These are phyloP conservation scores for Pinctada fucata DNA, from an alignment of 2,888 invertebrate genomes.

Conservation along the genomic window DNA sequence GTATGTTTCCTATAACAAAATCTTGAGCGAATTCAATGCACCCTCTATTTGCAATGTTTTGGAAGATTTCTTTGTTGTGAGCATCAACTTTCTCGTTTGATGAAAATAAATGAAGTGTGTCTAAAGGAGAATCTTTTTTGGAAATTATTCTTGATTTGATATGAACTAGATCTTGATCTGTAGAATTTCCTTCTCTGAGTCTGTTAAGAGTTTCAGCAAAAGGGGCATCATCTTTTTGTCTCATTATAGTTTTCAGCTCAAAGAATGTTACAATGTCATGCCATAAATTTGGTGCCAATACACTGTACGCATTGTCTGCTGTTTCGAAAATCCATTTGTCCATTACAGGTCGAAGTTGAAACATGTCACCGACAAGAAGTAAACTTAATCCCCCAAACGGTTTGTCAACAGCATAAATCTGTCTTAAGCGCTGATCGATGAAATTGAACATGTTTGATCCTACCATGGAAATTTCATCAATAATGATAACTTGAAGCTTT, in stretches of 20 bases:
- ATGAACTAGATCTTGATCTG: not conserved
- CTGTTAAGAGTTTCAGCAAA: conserved; percentile 5
- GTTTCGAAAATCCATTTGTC: conserved; percentile 20
- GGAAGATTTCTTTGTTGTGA: not conserved
- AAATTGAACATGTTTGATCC: conserved; percentile 16
- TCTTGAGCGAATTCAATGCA: not conserved
- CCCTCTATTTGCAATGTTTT: not conserved
- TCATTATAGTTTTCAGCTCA: not conserved
- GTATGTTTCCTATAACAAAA: not conserved
- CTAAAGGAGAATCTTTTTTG: not conserved
- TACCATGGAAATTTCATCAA: conserved; percentile 24
- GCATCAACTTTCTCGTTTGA: conserved; percentile 11
- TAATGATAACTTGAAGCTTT: conserved; percentile 7
- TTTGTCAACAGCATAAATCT: conserved; percentile 11
- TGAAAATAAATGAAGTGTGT: not conserved
- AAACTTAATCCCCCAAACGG: conserved; percentile 17
- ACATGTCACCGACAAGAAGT: conserved; percentile 21
- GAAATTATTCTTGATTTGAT: not conserved
- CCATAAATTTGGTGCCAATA: conserved; percentile 4
- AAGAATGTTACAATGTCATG: not conserved
- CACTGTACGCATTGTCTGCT: not conserved
- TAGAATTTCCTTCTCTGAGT: not conserved
- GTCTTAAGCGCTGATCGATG: not conserved
- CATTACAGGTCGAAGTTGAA: conserved; percentile 19
- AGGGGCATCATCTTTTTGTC: not conserved